phyloP scores from a whole-genome alignment of 1,140 invertebrate genomes.

The Sminthurinus signatus region DNA sequence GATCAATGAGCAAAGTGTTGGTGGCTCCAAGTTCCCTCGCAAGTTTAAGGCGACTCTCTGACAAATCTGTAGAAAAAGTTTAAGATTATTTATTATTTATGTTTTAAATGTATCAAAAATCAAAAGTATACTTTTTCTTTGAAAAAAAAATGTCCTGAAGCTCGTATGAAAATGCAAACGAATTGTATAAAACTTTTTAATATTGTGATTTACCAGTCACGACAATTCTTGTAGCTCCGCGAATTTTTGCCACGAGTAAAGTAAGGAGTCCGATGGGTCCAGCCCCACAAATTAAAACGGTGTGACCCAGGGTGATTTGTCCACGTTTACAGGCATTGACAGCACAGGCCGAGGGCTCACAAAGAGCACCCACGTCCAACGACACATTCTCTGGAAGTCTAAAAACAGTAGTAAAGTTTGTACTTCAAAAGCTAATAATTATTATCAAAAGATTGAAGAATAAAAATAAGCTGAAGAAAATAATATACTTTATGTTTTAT shows the following conservation, averaged over 20 bases:
- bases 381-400: slow-evolving; percentile 82
- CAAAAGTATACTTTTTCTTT: too few relatives aligned
- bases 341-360: slow-evolving; percentile 89
- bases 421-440: not conserved
- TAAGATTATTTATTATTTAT: too few relatives aligned
- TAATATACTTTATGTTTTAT: not conserved
- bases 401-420: slow-evolving; percentile 1
- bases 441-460: not conserved
- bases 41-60: slow-evolving; percentile 62
- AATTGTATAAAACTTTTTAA: not conserved
- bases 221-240: slow-evolving; percentile 75
- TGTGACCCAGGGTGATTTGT: slow-evolving; percentile 61
- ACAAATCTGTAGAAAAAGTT: too few relatives aligned
- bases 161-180: too few relatives aligned
- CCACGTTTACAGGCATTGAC: slow-evolving; percentile 84
- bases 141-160: too few relatives aligned
- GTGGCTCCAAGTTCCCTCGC: slow-evolving; percentile 81
- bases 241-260: slow-evolving; percentile 74
- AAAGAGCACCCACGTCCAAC: slow-evolving; percentile 87
- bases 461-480: not conserved
- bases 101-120: too few relatives aligned
- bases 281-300: slow-evolving; percentile 79
- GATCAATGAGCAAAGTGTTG: slow-evolving; percentile 49
- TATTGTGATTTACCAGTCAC: slow-evolving; percentile 61
- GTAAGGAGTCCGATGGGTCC: slow-evolving; percentile 87